Base-by-base conservation (phyloP, 2,113 vertebrate genomes). In the Butorides virescens region DNA sequence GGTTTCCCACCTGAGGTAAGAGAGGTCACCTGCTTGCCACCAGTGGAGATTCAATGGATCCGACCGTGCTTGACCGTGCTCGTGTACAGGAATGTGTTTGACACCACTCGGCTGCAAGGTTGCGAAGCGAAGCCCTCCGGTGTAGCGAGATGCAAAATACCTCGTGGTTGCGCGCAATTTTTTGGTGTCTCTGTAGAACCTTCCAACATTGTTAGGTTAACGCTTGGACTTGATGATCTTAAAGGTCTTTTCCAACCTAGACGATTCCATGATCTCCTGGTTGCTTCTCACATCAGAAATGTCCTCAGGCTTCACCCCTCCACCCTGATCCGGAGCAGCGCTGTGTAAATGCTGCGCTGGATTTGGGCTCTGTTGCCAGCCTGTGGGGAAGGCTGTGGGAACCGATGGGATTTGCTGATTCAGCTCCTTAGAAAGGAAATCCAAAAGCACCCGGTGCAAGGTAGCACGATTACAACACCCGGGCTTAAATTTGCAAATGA, bases 21-120 rank as follows among this genome's bases (percentile, higher is more conserved):
- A 67, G 94, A 95, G 96, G 76, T 94, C 92, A 87, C 93, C 70
- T 44, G 77, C 47, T 18, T 2, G 7, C 89, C 96, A 91, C 73
- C 59, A 5, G 42, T 3, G 72, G 14, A 9, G 29, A 6, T 7
- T 34, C 61, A 2, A 0, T 2, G 39, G 29, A 4, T 59, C 81
- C 78, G 7, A 8, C 63, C 19, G 6, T 2, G 44, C 66, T 66
- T 34, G 58, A 88, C 32, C 2, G 16, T 30, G 1, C 39, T 39
- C 18, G 0, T 2, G 21, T 12, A 15, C 52, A 10, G 49, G 47
- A 23, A n/a, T 3, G 36, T 5, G 56, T 86, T 65, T 42, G 47
- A 29, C 27, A 5, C 12, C 16, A 4, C 23, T 34, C 71, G 42
- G 61, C 63, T 68, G 59, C 17, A 4, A 37, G 61, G 72, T 37